Evolutionary conservation across 2,797 vertebrate species (phyloP).

Genomic region (Cyprinodon diabolis): DNA sequence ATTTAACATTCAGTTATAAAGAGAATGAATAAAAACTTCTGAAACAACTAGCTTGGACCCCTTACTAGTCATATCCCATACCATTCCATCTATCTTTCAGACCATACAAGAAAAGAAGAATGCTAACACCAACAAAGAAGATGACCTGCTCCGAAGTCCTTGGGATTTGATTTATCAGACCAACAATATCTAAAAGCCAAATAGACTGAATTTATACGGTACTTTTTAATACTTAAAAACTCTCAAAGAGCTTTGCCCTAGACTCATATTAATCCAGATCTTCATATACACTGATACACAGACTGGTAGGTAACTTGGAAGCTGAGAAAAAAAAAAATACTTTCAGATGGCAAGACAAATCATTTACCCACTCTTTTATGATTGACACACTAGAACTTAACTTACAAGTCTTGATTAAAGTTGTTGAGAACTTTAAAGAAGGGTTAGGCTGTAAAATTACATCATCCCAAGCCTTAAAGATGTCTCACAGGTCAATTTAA

Average conservation of each 20-base stretch:
- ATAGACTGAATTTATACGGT: neutral
- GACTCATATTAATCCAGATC: neutral
- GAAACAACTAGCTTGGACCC: slow-evolving; percentile 19
- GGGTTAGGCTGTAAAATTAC: neutral
- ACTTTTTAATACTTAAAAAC: neutral
- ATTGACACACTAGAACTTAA: too few relatives aligned
- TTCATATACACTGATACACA: neutral
- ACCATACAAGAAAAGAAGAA: slow-evolving; percentile 37
- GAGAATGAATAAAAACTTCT: neutral
- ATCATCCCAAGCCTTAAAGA: neutral
- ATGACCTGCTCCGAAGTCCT: slow-evolving; percentile 41
- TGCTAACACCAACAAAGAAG: slow-evolving; percentile 27
- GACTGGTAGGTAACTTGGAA: neutral
- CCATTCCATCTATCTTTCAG: slow-evolving; percentile 39
- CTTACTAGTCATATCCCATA: slow-evolving; percentile 36
- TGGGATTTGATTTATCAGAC: neutral
- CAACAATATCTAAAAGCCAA: neutral
- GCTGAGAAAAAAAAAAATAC: neutral
- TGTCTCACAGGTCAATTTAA: too few relatives aligned
- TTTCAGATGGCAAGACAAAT: too few relatives aligned
- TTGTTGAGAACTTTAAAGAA: too few relatives aligned
- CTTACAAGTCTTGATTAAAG: neutral
- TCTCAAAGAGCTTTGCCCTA: neutral
- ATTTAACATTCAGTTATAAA: neutral
- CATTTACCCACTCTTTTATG: too few relatives aligned